Evolutionary conservation across 1,140 invertebrate genomes (phyloP), one percentile per base, ranked within the genome.

Genomic region (Orchestia grillus): DNA sequence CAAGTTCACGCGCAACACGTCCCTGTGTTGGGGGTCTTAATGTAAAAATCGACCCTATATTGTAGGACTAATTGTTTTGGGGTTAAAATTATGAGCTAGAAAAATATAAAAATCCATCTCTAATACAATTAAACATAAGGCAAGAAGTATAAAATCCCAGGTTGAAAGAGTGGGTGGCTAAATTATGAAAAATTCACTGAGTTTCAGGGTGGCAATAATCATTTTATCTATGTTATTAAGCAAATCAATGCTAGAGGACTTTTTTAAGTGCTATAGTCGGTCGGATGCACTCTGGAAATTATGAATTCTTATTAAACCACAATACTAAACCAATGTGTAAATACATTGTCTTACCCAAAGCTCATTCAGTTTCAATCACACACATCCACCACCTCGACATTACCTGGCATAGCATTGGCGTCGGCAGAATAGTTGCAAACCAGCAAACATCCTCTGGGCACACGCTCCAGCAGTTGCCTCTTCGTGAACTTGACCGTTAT

Each of bases 341-440:
- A 53, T n/a, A 53, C 47, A 53, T 53, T 53, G 28, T 77, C 28
- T 77, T 28, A 77, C 47, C 19, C 47, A 53, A 6, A 8, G 28
- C 62, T 23, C 88, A 44, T 90, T 44, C n/a, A 42, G 43, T 42
- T 87, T 36, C 36, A 87, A 36, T 87, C 87, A 41, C 87, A 43
- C 43, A 43, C 3, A 4, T 15, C 36, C 43, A 41, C 3, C 28
- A 28, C n/a, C 88, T 42, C 15, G 40, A 19, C 92, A 19, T 97
- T 97, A 1, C 97, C 97, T 87, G 97, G 96, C 43, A 97, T 47
- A 1, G 98, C 97, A 97, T 98, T 98, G 6, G 98, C 98, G 97
- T 98, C 98, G 98, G 98, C 98, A 0, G 98, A 98, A 97, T 98
- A 98, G 0, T 98, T 98, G 23, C 98, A 98, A 11, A 98, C 97